phyloP scores from a whole-genome alignment of 37 sponge, comb jelly and placozoan genomes.

The Chondrilla cf. caribensis region DNA sequence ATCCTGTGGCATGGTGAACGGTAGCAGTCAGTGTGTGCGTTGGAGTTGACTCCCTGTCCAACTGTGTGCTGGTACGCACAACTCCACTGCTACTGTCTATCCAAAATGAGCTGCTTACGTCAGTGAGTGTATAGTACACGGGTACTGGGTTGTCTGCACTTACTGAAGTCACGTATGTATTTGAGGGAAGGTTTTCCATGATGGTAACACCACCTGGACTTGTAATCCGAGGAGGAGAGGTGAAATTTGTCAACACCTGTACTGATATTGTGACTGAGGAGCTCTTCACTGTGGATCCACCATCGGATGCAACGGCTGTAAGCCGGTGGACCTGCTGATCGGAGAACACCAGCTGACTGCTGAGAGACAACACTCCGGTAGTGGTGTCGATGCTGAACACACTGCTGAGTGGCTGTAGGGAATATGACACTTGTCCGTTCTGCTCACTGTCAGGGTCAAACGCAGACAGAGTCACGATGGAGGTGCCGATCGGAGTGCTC shows the following conservation, averaged over 20 bases:
- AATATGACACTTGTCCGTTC: constrained; percentile 24
- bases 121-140: constrained; percentile 3
- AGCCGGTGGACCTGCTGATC: neutral
- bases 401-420: neutral
- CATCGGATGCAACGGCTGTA: constrained; percentile 19
- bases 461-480: constrained; percentile 25
- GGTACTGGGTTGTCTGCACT: neutral
- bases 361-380: neutral
- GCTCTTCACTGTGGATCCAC: neutral
- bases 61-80: constrained; percentile 37
- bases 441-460: constrained; percentile 34
- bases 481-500: neutral
- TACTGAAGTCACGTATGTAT: constrained; percentile 36
- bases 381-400: constrained; percentile 2
- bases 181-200: constrained; percentile 41
- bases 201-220: constrained; percentile 15
- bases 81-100: constrained; percentile 50
- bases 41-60: constrained; percentile 48
- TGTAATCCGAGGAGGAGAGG: constrained; percentile 32
- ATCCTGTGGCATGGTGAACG: constrained; percentile 23
- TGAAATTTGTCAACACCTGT: neutral
- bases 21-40: constrained; percentile 46
- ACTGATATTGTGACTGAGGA: neutral
- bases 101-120: constrained; percentile 6
- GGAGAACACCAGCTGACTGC: neutral